Percentiles rank a stretch among this genome's conserved stretches.
Evolutionary conservation across 2,113 vertebrate genomes (phyloP).

Genomic region (Cryptoleucopteryx plumbea): DNA sequence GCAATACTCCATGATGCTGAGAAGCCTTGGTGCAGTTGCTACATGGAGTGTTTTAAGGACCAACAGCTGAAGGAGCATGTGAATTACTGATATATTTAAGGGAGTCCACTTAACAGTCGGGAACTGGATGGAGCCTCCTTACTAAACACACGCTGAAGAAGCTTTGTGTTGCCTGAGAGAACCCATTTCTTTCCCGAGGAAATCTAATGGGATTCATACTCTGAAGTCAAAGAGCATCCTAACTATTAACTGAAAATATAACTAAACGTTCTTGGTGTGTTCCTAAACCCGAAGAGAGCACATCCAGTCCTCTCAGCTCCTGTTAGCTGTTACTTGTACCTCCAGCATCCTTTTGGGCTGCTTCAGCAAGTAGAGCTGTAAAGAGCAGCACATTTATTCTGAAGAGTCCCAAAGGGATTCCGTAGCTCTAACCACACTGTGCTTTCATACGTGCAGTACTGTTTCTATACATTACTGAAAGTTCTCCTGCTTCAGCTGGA

Average conservation of each 20-base stretch:
- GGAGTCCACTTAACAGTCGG: background rate
- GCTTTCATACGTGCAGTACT: background rate
- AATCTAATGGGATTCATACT: background rate
- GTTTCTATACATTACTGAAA: background rate
- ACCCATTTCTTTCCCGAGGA: background rate
- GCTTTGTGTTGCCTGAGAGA: background rate
- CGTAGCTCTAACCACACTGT: background rate
- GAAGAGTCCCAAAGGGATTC: background rate
- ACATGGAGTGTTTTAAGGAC: background rate
- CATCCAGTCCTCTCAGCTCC: background rate
- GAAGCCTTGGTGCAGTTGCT: background rate
- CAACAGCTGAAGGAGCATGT: background rate
- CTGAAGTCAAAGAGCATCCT: background rate
- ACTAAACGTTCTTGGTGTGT: background rate
- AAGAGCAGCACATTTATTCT: background rate
- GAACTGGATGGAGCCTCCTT: background rate
- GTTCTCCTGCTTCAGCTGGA: background rate
- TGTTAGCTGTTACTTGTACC: background rate
- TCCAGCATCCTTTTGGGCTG: background rate
- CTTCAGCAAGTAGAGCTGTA: background rate
- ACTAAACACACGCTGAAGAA: background rate
- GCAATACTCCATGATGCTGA: background rate
- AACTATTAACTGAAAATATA: background rate
- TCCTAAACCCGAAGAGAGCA: background rate
- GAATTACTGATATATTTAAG: background rate